These are phyloP conservation scores for Menidia menidia DNA, from an alignment of 2,797 vertebrate species.

Conservation along the genomic window DNA sequence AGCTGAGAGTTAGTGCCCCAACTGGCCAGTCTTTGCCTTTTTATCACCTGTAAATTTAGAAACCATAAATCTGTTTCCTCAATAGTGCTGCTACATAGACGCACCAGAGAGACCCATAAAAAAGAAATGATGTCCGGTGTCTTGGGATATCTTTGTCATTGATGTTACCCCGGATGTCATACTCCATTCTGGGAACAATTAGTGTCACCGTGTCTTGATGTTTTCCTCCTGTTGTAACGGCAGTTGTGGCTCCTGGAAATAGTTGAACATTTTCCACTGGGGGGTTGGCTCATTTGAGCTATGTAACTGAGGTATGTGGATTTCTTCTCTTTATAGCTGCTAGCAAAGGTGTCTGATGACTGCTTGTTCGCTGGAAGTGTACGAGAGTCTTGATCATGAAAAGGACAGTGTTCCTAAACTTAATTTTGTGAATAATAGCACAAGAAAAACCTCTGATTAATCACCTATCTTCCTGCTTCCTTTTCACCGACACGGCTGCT, in stretches of 20 bases:
- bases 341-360: constrained; percentile 16
- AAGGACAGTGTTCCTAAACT: constrained; percentile 35
- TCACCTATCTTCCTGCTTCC: constrained; percentile 58
- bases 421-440: constrained; percentile 56
- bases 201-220: constrained; percentile 61
- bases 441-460: constrained; percentile 59
- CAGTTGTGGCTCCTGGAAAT: constrained; percentile 41
- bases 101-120: constrained; percentile 68
- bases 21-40: constrained; percentile 71
- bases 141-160: constrained; percentile 67
- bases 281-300: constrained; percentile 3
- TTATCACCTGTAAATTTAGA: constrained; percentile 80
- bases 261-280: constrained; percentile 27
- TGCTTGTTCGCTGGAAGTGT: not conserved
- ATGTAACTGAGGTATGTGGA: not conserved
- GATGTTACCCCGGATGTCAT: constrained; percentile 60
- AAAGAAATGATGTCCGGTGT: constrained; percentile 70
- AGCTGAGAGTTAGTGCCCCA: constrained; percentile 73
- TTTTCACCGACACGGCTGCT: constrained; percentile 51
- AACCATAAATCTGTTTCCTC: constrained; percentile 76
- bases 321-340: constrained; percentile 29
- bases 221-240: constrained; percentile 55
- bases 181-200: constrained; percentile 64
- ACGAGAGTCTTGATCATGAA: constrained; percentile 23
- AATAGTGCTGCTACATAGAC: constrained; percentile 41